Percentiles rank a stretch among this genome's conserved stretches.
These are phyloP conservation scores for Heliconius hermathena DNA, from an alignment of 1,140 invertebrate species.

Conservation along the genomic window DNA sequence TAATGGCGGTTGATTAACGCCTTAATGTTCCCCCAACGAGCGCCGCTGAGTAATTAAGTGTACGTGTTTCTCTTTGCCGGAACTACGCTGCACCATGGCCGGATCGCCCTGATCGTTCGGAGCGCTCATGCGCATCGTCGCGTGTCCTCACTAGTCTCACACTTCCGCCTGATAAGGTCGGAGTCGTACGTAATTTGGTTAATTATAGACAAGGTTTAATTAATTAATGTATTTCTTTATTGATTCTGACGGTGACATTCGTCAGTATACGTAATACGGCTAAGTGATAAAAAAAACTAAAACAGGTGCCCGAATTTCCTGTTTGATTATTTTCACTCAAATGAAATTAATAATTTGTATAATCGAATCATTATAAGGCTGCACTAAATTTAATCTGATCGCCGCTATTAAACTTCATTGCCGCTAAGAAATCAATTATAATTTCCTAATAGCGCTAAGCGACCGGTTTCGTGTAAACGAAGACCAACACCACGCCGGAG, in stretches of 20 bases:
- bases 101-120: conserved; percentile 36
- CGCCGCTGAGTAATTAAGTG: conserved; percentile 27
- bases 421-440: conserved; percentile 24
- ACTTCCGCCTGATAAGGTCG: conserved; percentile 23
- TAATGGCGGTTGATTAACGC: conserved; percentile 6
- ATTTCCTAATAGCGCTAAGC: neutral
- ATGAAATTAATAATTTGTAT: neutral
- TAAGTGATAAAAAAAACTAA: neutral
- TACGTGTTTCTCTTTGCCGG: conserved; percentile 33
- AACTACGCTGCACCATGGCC: conserved; percentile 21
- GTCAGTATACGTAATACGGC: neutral
- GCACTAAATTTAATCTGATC: neutral
- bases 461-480: neutral
- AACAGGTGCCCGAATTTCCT: neutral
- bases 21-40: conserved; percentile 18
- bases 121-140: conserved; percentile 50
- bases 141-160: conserved; percentile 38
- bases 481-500: neutral
- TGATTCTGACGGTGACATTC: neutral
- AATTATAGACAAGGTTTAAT: conserved; percentile 5
- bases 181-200: neutral
- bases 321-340: neutral
- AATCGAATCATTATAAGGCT: neutral
- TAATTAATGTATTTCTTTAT: neutral
- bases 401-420: neutral